Conservation (phyloP, 2,797 vertebrate genomes). For the Ptychadena robeensis region DNA sequence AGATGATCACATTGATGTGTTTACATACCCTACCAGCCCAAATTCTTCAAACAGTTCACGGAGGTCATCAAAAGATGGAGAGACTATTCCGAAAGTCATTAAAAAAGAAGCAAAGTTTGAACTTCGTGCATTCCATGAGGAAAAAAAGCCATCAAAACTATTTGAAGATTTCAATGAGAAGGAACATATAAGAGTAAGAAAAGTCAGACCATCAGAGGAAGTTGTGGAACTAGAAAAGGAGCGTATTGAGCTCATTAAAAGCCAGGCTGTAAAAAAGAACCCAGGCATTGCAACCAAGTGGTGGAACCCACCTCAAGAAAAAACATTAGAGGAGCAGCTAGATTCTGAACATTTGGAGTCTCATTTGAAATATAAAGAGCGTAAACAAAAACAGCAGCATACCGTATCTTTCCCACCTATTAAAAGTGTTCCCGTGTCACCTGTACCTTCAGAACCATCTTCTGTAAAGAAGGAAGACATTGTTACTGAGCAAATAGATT, state of each 20-base stretch:
- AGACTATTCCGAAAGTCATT: conserved; percentile 72
- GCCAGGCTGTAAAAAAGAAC: conserved; percentile 96
- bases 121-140: conserved; percentile 92
- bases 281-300: conserved; percentile 90
- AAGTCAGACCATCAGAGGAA: conserved; percentile 89
- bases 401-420: conserved; percentile 54
- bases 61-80: conserved; percentile 76
- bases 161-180: conserved; percentile 84
- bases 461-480: conserved; percentile 83
- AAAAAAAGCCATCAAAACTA: conserved; percentile 91
- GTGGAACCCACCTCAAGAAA: conserved; percentile 97
- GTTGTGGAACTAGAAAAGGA: conserved; percentile 94
- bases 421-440: conserved; percentile 64
- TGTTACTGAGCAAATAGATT: conserved; percentile 92
- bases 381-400: conserved; percentile 83
- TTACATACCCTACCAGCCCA: conserved; percentile 74
- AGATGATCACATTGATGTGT: conserved; percentile 63
- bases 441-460: conserved; percentile 64
- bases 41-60: conserved; percentile 75
- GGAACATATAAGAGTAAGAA: conserved; percentile 84
- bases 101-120: conserved; percentile 91
- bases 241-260: conserved; percentile 90
- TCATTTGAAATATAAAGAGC: conserved; percentile 90
- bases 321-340: conserved; percentile 87
- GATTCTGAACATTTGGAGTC: conserved; percentile 91